phyloP scores from a whole-genome alignment of 1,140 invertebrate species.

The Musca domestica region DNA sequence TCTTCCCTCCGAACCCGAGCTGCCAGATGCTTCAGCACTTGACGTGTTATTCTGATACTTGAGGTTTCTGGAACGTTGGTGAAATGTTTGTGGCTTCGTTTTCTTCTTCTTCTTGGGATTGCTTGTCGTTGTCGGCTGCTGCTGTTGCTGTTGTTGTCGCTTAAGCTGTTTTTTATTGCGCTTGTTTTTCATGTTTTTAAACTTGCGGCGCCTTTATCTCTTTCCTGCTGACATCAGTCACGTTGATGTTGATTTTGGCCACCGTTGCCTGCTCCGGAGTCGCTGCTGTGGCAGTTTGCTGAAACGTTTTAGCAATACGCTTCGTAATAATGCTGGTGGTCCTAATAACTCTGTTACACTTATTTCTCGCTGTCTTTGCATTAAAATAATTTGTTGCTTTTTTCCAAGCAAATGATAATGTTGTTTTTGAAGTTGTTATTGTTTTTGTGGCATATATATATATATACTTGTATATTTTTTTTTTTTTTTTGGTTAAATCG shows the following conservation, averaged over 20 bases:
- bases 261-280: neutral
- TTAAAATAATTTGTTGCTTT: slow-evolving; percentile 3
- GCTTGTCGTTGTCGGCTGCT: neutral
- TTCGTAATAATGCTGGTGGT: neutral
- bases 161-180: slow-evolving; percentile 19
- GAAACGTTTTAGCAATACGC: neutral
- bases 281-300: neutral
- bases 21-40: neutral
- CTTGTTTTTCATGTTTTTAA: slow-evolving; percentile 20
- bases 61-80: neutral
- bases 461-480: neutral
- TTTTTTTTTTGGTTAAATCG: neutral
- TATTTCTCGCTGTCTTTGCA: slow-evolving; percentile 3
- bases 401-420: neutral
- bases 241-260: slow-evolving; percentile 8
- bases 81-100: too few species aligned
- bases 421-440: neutral
- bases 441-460: too few species aligned
- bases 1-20: neutral
- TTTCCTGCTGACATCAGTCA: slow-evolving; percentile 15
- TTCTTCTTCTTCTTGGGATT: too few species aligned
- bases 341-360: neutral
- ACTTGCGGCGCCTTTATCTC: slow-evolving; percentile 1
- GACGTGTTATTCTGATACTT: neutral
- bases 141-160: slow-evolving; percentile 3